A percentile compares a stretch with the other conserved stretches of the same genome.
Conservation (phyloP, 2,113 vertebrate species). For the Pelvicachromis taeniatus region DNA sequence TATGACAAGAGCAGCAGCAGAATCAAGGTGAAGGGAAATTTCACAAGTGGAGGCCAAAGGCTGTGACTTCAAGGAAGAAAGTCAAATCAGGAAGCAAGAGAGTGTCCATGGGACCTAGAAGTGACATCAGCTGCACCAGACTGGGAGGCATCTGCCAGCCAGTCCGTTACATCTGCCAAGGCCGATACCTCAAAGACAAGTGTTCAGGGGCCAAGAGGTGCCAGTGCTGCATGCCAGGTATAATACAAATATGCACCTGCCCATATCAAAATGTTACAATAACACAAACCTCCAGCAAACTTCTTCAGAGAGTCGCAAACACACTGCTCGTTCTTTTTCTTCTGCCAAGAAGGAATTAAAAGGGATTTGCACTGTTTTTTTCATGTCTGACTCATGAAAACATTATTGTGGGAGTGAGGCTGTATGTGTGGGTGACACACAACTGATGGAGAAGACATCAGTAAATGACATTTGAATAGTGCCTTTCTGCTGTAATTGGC, state of each 20-base stretch:
- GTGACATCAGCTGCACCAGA: conserved; percentile 24
- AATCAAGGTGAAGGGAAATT: conserved; percentile 16
- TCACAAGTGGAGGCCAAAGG: background rate
- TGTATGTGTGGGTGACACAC: background rate
- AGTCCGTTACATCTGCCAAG: conserved; percentile 37
- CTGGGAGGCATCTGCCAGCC: conserved; percentile 56
- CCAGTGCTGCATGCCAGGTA: conserved; percentile 60
- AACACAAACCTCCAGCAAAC: background rate
- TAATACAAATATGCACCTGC: background rate
- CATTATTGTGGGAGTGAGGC: background rate
- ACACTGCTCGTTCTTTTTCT: background rate
- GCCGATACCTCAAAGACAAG: conserved; percentile 49
- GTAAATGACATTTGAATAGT: conserved; percentile 9
- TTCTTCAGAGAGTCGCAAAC: background rate
- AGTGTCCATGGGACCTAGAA: background rate
- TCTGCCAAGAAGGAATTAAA: background rate
- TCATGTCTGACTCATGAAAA: background rate
- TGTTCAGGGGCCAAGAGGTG: conserved; percentile 1
- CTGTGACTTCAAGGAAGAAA: background rate
- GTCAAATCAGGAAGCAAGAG: background rate
- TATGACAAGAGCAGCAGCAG: background rate
- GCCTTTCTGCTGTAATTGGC: conserved; percentile 8
- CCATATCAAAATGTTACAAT: background rate
- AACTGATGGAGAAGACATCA: background rate
- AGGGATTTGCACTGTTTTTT: background rate